Evolutionary conservation across 2,113 vertebrate genomes (phyloP).

Genomic region (Thalassarche chlororhynchos): DNA sequence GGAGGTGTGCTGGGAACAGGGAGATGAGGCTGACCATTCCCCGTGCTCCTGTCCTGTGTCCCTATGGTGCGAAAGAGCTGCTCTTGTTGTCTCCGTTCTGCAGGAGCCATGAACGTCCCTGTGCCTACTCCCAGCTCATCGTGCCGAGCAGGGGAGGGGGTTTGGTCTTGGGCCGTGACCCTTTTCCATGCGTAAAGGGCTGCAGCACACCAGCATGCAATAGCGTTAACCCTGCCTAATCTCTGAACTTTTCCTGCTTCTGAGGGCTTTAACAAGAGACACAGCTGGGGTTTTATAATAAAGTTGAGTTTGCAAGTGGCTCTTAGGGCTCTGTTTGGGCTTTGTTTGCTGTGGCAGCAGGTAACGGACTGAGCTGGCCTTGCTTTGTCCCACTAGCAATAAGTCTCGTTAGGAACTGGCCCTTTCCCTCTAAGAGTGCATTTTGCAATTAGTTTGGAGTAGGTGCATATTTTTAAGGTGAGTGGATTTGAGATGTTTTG

Average conservation of each 20-base stretch:
- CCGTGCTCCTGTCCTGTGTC: rapidly evolving
- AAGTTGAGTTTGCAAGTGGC: not conserved
- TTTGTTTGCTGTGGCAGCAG: not conserved
- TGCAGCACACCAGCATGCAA: not conserved
- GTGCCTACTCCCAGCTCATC: not conserved
- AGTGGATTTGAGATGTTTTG: not conserved
- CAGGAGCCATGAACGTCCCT: not conserved
- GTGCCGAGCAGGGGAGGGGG: not conserved
- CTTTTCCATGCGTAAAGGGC: not conserved
- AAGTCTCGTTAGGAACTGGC: not conserved
- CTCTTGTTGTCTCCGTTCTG: not conserved
- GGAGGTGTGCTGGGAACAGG: not conserved
- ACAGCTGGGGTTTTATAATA: not conserved
- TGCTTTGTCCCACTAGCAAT: constrained; percentile 38
- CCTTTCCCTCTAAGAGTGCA: not conserved
- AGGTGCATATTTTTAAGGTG: not conserved
- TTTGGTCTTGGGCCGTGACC: not conserved
- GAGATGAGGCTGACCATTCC: not conserved
- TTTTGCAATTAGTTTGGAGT: not conserved
- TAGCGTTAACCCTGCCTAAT: not conserved
- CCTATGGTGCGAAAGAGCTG: not conserved
- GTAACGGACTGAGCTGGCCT: not conserved
- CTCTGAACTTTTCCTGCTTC: not conserved
- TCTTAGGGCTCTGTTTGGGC: not conserved
- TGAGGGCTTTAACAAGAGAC: not conserved